These are phyloP conservation scores for Pseudoatta argentina DNA, from an alignment of 1,140 invertebrate genomes.

Conservation along the genomic window DNA sequence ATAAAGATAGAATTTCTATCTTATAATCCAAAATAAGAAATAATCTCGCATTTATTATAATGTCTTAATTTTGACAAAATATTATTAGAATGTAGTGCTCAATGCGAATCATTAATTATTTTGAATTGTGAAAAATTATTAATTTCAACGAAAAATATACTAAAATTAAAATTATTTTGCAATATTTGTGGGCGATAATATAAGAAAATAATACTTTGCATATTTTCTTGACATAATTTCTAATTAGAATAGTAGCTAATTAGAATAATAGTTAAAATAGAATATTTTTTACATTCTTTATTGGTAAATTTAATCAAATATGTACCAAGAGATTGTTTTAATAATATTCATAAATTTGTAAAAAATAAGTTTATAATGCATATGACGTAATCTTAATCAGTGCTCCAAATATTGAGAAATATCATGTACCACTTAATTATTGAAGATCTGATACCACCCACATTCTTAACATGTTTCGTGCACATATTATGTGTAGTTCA, in stretches of 20 bases:
- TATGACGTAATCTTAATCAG: neutral
- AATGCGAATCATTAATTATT: neutral
- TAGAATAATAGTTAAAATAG: too few species aligned
- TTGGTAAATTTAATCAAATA: neutral
- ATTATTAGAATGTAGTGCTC: too few species aligned
- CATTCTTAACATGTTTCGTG: constrained; percentile 6
- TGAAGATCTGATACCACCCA: neutral
- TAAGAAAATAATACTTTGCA: neutral
- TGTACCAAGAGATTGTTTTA: neutral
- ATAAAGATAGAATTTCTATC: neutral
- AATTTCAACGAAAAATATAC: neutral
- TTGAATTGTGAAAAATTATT: neutral
- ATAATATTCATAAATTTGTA: neutral
- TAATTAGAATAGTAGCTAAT: neutral
- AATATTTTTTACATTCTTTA: neutral
- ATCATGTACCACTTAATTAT: neutral
- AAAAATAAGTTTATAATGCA: neutral
- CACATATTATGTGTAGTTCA: neutral
- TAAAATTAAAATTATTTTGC: constrained; percentile 1
- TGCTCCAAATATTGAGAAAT: neutral
- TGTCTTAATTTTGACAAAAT: constrained; percentile 19
- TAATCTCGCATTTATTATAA: neutral
- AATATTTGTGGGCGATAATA: neutral
- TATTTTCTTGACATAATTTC: neutral
- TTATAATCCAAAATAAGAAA: neutral